A percentile compares a stretch with the other conserved stretches of the same genome.
phyloP scores from a whole-genome alignment of 2,113 vertebrate species.

The Sceloporus undulatus region DNA sequence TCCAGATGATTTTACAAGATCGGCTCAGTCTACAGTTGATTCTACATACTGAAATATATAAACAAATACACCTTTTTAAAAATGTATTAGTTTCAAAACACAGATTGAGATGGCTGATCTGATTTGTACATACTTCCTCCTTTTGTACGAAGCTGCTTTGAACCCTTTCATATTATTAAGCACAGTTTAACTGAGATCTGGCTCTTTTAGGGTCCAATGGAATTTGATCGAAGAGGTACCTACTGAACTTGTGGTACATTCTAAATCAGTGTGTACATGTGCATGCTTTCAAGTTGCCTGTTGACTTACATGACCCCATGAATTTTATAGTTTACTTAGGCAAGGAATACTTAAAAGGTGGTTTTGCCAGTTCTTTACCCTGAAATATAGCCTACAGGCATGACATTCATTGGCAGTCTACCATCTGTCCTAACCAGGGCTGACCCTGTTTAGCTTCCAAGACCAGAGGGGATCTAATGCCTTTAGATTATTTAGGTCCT shows the following conservation, averaged over 20 bases:
- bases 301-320: no score
- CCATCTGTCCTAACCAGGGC: no score
- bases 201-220: not conserved
- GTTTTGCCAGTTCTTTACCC: no score
- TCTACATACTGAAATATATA: constrained; percentile 52
- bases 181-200: not conserved
- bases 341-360: no score
- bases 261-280: not conserved
- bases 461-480: no score
- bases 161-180: constrained; percentile 1
- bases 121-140: constrained; percentile 54
- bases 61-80: constrained; percentile 73
- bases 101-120: constrained; percentile 40
- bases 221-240: no score
- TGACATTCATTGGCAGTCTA: no score
- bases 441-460: no score
- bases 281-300: no score
- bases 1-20: constrained; percentile 68
- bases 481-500: no score
- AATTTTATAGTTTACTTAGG: no score
- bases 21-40: constrained; percentile 42
- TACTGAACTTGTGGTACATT: not conserved
- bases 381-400: no score
- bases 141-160: constrained; percentile 51
- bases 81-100: constrained; percentile 49